phyloP scores from a whole-genome alignment of 2,888 invertebrate genomes.

The Mesorhabditis spiculigera region DNA sequence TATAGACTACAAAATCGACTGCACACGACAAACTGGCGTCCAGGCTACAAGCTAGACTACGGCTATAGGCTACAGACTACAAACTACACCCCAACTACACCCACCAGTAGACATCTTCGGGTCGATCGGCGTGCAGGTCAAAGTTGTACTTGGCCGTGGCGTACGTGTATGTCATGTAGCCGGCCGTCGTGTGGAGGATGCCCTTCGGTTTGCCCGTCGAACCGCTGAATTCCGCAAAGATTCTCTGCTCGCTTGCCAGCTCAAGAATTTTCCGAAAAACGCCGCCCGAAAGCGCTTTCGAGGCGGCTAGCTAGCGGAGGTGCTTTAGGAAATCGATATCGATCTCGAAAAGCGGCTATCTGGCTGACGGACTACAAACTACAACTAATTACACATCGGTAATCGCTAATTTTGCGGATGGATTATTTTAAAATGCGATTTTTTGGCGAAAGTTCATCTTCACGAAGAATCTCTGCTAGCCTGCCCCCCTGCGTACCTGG shows the following conservation, averaged over 20 bases:
- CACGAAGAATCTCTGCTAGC: neutral
- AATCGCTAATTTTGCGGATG: neutral
- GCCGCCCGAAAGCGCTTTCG: too few species aligned
- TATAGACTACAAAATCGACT: too few species aligned
- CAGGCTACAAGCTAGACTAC: too few species aligned
- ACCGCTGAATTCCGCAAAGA: conserved; percentile 56
- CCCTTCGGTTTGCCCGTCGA: conserved; percentile 65
- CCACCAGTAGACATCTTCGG: too few species aligned
- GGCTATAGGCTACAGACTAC: too few species aligned
- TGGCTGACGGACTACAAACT: neutral
- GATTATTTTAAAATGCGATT: too few species aligned
- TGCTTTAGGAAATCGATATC: neutral
- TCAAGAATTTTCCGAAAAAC: neutral
- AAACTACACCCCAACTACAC: too few species aligned
- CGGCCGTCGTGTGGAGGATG: conserved; percentile 62
- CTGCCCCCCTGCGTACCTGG: conserved; percentile 26
- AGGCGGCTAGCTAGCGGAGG: too few species aligned
- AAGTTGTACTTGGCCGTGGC: conserved; percentile 63
- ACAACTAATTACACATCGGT: too few species aligned
- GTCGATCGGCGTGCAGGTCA: conserved; percentile 60
- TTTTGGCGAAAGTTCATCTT: conserved; percentile 9
- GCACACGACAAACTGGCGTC: too few species aligned
- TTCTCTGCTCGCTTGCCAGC: neutral
- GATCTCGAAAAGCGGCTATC: neutral
- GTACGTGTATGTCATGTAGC: conserved; percentile 62